phyloP scores from a whole-genome alignment of 2,888 invertebrate species.

The Ennomos fuscantarius region DNA sequence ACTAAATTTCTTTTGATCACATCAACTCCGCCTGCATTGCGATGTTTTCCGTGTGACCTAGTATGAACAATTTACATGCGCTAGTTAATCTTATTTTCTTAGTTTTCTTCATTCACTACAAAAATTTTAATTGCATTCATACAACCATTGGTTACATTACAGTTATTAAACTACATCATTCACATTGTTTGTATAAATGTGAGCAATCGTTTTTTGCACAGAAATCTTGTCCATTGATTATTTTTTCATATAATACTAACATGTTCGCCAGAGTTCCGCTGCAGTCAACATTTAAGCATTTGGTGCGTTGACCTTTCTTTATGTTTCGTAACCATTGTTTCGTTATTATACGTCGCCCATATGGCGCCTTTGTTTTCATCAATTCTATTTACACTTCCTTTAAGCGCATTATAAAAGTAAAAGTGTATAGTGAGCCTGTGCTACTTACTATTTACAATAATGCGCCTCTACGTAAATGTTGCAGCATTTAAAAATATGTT shows the following conservation, averaged over 20 bases:
- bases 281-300: constrained; percentile 39
- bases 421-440: constrained; percentile 6
- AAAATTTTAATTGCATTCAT: constrained; percentile 14
- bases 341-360: constrained; percentile 44
- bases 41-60: neutral
- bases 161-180: constrained; percentile 17
- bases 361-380: constrained; percentile 39
- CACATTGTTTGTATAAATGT: constrained; percentile 3
- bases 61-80: constrained; percentile 5
- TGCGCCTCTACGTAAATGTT: too few relatives aligned
- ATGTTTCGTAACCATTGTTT: constrained; percentile 67
- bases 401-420: constrained; percentile 17
- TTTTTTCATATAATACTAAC: constrained; percentile 38
- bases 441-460: neutral
- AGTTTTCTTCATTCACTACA: constrained; percentile 10
- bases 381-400: constrained; percentile 15
- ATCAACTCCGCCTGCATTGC: too few relatives aligned
- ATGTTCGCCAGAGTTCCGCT: constrained; percentile 39
- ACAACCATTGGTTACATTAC: constrained; percentile 9
- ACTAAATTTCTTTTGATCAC: too few relatives aligned
- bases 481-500: too few relatives aligned
- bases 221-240: constrained; percentile 47
- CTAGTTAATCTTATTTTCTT: neutral
- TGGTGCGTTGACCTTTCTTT: constrained; percentile 62
- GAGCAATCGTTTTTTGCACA: constrained; percentile 26